Percentiles rank a stretch among this genome's conserved stretches.
Evolutionary conservation across 2,797 vertebrate genomes (phyloP).

Genomic region (Lacerta viridis): DNA sequence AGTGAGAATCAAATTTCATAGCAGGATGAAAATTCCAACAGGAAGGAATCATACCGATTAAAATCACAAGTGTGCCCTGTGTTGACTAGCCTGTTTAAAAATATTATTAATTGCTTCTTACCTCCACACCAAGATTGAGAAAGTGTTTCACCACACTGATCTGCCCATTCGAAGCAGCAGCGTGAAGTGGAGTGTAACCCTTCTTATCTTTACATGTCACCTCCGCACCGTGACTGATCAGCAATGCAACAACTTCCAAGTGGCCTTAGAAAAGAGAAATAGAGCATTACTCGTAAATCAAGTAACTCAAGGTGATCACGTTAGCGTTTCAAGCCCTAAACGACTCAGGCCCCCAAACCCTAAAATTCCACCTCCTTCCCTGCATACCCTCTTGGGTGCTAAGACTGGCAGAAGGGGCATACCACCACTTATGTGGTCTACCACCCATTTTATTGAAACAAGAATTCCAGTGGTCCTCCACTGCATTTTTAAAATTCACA

Average conservation of each 20-base stretch:
- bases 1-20: rapidly evolving
- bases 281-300: not conserved
- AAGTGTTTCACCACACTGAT: slow-evolving; percentile 94
- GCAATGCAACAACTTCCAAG: slow-evolving; percentile 91
- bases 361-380: not conserved
- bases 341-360: not conserved
- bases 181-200: slow-evolving; percentile 95
- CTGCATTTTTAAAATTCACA: too few species aligned
- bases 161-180: slow-evolving; percentile 94
- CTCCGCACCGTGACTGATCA: slow-evolving; percentile 95
- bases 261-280: slow-evolving; percentile 84
- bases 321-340: too few species aligned
- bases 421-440: not conserved
- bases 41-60: slow-evolving; percentile 25
- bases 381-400: not conserved
- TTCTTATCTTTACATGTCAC: slow-evolving; percentile 96
- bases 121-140: slow-evolving; percentile 94
- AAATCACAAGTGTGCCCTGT: slow-evolving; percentile 12
- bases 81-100: slow-evolving; percentile 12
- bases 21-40: slow-evolving; percentile 16
- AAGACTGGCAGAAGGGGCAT: too few species aligned
- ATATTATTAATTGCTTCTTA: slow-evolving; percentile 60
- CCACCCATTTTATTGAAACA: not conserved
- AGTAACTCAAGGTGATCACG: too few species aligned
- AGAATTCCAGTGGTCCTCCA: too few species aligned